Evolutionary conservation across 2,888 invertebrate genomes (phyloP).

Genomic region (Syrista parreyssii): DNA sequence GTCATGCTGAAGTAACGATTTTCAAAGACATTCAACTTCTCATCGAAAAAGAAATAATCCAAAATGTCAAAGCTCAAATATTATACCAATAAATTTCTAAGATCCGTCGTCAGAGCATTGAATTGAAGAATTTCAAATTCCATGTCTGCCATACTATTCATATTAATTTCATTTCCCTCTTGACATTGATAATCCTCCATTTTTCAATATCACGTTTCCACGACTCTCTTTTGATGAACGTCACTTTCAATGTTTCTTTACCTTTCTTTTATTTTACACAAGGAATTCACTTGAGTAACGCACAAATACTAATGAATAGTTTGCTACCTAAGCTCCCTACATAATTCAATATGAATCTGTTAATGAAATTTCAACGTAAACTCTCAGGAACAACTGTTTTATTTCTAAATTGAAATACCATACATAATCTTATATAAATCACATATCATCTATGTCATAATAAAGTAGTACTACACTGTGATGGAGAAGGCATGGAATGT

Average conservation of each 20-base stretch:
- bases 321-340: background rate
- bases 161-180: slow-evolving; percentile 7
- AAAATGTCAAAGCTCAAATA: background rate
- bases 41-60: background rate
- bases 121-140: background rate
- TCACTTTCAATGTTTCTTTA: background rate
- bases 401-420: slow-evolving; percentile 43
- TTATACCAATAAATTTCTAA: slow-evolving; percentile 29
- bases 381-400: slow-evolving; percentile 26
- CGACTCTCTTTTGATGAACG: background rate
- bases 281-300: background rate
- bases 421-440: slow-evolving; percentile 39
- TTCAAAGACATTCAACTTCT: background rate
- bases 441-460: slow-evolving; percentile 34
- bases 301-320: background rate
- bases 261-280: background rate
- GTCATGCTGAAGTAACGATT: slow-evolving; percentile 8
- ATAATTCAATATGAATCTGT: background rate
- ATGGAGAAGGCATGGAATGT: slow-evolving; percentile 12
- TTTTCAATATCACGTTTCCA: background rate
- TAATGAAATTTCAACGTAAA: background rate
- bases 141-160: background rate
- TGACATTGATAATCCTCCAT: slow-evolving; percentile 11
- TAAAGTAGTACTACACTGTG: slow-evolving; percentile 12
- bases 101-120: slow-evolving; percentile 7